Conservation (phyloP, 2,888 invertebrate genomes). For the Drosophila pegasa region DNA sequence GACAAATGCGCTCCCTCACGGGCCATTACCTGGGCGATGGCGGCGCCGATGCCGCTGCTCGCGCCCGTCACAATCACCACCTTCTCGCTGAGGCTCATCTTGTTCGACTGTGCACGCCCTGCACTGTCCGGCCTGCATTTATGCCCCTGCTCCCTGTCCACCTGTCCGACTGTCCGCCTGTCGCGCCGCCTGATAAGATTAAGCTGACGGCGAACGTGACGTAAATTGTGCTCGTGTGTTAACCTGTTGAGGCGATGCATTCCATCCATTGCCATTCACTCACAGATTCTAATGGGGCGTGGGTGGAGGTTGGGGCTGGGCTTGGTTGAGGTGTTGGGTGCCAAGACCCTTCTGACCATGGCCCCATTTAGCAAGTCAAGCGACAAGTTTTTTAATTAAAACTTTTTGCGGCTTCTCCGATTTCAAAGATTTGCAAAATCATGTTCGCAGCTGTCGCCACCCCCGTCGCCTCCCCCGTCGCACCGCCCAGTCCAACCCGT, state of each 20-base stretch:
- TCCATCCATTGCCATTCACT: conserved; percentile 23
- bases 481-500: conserved; percentile 3
- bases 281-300: not conserved
- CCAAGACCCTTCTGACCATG: conserved; percentile 10
- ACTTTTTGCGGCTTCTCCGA: conserved; percentile 67
- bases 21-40: conserved; percentile 89
- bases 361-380: conserved; percentile 45
- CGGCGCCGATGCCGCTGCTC: conserved; percentile 91
- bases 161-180: not conserved
- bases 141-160: conserved; percentile 11
- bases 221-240: conserved; percentile 32
- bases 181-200: conserved; percentile 43
- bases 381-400: conserved; percentile 78
- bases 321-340: not conserved
- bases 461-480: not conserved
- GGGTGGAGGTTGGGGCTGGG: not conserved
- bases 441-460: conserved; percentile 52
- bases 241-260: conserved; percentile 30
- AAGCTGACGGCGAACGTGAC: conserved; percentile 25
- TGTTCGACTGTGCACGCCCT: conserved; percentile 36
- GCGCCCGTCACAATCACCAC: conserved; percentile 89
- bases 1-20: conserved; percentile 87
- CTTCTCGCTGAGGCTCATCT: conserved; percentile 80
- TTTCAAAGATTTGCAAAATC: conserved; percentile 73
- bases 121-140: conserved; percentile 26